These are phyloP conservation scores for Serripes groenlandicus DNA, from an alignment of 2,888 invertebrate species.

Conservation along the genomic window DNA sequence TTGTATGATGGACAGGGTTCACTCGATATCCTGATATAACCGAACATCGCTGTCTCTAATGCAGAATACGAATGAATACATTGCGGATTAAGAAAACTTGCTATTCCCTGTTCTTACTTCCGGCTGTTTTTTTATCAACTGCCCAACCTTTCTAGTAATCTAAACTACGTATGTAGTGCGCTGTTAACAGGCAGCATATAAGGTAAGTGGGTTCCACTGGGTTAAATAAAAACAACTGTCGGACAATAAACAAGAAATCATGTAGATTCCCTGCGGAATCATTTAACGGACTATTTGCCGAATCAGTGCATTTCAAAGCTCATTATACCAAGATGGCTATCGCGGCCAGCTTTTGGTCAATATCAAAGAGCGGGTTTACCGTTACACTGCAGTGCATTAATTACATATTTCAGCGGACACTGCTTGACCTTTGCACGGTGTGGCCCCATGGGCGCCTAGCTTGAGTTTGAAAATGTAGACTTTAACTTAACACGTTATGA, in stretches of 20 bases:
- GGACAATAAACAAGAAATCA: constrained; percentile 2
- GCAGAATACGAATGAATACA: no score
- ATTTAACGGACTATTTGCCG: constrained; percentile 25
- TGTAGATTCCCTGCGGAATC: neutral
- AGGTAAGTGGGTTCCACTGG: no score
- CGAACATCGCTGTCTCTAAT: no score
- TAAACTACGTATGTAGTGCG: no score
- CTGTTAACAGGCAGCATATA: no score
- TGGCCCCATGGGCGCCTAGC: constrained; percentile 6
- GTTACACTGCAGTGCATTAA: constrained; percentile 31
- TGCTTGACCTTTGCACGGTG: constrained; percentile 25
- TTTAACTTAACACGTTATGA: constrained; percentile 51
- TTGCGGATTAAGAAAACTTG: no score
- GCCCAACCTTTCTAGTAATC: no score
- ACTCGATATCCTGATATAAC: no score
- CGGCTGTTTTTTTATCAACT: no score
- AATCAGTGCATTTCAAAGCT: constrained; percentile 18
- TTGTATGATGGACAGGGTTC: no score
- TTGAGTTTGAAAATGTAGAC: constrained; percentile 27
- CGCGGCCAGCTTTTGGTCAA: neutral
- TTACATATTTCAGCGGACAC: constrained; percentile 31
- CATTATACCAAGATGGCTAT: constrained; percentile 12
- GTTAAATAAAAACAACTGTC: neutral
- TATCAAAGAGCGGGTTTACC: constrained; percentile 19
- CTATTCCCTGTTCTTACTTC: no score